phyloP scores from a whole-genome alignment of 2,797 vertebrate species.

The Hippopotamyrus pictus region DNA sequence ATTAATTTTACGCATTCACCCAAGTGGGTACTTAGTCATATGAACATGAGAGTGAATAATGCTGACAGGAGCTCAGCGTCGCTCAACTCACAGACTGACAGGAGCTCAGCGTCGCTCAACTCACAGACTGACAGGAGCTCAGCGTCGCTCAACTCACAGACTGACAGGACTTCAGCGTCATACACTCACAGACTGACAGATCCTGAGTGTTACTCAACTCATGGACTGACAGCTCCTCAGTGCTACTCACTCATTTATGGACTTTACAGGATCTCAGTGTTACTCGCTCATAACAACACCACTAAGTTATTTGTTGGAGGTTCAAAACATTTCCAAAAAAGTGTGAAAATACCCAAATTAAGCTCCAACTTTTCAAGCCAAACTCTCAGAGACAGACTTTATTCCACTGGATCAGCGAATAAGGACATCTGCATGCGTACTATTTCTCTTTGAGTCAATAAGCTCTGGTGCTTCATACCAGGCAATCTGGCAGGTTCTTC shows the following conservation, averaged over 20 bases:
- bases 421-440: slow-evolving; percentile 25
- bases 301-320: neutral
- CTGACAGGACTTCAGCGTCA: neutral
- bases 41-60: too few relatives aligned
- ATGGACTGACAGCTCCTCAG: neutral
- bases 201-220: neutral
- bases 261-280: neutral
- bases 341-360: slow-evolving; percentile 23
- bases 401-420: slow-evolving; percentile 23
- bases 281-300: neutral
- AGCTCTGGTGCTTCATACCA: neutral
- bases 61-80: neutral
- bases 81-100: neutral
- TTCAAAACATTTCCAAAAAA: slow-evolving; percentile 1
- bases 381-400: slow-evolving; percentile 13
- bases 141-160: neutral
- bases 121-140: neutral
- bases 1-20: neutral
- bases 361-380: neutral
- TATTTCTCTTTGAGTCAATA: slow-evolving; percentile 16
- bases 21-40: neutral
- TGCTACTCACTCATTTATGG: neutral
- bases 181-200: neutral
- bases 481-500: neutral
- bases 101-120: neutral